These are phyloP conservation scores for Neopipo cinnamomea DNA, from an alignment of 2,113 vertebrate species.

Conservation along the genomic window DNA sequence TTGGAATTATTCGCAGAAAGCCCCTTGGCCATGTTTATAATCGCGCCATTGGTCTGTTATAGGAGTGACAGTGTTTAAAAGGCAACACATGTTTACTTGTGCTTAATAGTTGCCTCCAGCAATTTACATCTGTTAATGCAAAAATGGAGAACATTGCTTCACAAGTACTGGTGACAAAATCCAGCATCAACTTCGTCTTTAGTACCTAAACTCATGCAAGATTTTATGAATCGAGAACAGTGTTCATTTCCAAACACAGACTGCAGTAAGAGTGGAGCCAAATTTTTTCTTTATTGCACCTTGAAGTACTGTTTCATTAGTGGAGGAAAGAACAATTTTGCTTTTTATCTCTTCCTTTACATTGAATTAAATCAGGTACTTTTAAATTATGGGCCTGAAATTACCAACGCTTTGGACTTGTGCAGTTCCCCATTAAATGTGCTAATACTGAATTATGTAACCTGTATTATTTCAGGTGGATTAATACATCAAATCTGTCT, in stretches of 20 bases:
- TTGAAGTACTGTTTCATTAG: slow-evolving; percentile 48
- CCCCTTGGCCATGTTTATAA: neutral
- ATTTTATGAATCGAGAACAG: slow-evolving; percentile 3
- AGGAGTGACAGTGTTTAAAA: neutral
- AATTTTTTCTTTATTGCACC: slow-evolving; percentile 31
- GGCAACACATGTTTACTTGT: neutral
- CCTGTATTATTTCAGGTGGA: slow-evolving; percentile 43
- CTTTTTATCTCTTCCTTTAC: slow-evolving; percentile 62
- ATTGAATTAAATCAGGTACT: slow-evolving; percentile 60
- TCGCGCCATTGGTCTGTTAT: neutral
- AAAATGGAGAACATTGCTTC: neutral
- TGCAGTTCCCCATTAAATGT: slow-evolving; percentile 63
- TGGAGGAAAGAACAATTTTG: slow-evolving; percentile 58
- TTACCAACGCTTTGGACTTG: slow-evolving; percentile 54
- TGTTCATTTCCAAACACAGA: neutral
- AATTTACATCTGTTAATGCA: slow-evolving; percentile 21
- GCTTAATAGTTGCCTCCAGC: neutral
- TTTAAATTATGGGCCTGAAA: slow-evolving; percentile 69
- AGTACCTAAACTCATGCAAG: neutral
- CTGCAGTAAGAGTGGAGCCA: neutral
- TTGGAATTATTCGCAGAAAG: neutral
- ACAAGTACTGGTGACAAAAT: neutral
- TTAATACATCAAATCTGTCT: slow-evolving; percentile 68
- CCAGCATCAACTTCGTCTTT: neutral
- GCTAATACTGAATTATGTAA: slow-evolving; percentile 66